Evolutionary conservation across 2,888 invertebrate genomes (phyloP), one percentile per base, ranked within the genome.

Genomic region (Ophion ventricosus): DNA sequence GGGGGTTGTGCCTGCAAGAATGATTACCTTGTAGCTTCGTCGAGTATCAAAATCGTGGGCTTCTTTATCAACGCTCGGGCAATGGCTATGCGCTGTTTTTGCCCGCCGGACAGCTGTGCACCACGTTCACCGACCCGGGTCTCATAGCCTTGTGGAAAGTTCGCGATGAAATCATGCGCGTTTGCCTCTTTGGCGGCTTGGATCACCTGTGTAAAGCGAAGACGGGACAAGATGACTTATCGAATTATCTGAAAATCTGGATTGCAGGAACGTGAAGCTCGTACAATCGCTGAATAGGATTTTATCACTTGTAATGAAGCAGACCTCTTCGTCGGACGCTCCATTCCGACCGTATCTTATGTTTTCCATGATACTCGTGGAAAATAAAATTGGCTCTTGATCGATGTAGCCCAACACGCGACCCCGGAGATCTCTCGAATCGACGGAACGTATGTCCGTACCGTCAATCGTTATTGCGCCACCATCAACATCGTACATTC

Each of bases 371-470:
- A 99, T 96, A 7, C 96, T 96, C 11, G 98, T 98, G 0, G 98
- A 98, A 94, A 99, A 99, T 49, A 99, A 93, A 63, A 98, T 96
- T 0, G 99, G 99, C 92, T 99, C 99, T 93, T 99, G 98, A 91
- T 97, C 97, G 83, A 99, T 98, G 85, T 97, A 96, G 0, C 98
- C 98, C 23, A 99, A 95, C 35, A 96, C 96, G 70, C 96, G 94
- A 17, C 97, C 96, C 59, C 99, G 94, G 25, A 99, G 94, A 98
- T 99, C 99, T 57, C 96, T 95, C 0, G 97, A 96, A 92, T 98
- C 97, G 81, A 98, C 93, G 0, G 94, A 94, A 64, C 95, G 94
- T 0, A 98, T 93, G 90, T 98, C 96, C 17, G 95, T 92, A 0
- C 96, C 97, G 91, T 98, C 98, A 80, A 98, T 94, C n/a, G 95